Percentiles rank a stretch among this genome's conserved stretches.
phyloP scores from a whole-genome alignment of 2,113 vertebrate genomes.

The Nicator chloris region DNA sequence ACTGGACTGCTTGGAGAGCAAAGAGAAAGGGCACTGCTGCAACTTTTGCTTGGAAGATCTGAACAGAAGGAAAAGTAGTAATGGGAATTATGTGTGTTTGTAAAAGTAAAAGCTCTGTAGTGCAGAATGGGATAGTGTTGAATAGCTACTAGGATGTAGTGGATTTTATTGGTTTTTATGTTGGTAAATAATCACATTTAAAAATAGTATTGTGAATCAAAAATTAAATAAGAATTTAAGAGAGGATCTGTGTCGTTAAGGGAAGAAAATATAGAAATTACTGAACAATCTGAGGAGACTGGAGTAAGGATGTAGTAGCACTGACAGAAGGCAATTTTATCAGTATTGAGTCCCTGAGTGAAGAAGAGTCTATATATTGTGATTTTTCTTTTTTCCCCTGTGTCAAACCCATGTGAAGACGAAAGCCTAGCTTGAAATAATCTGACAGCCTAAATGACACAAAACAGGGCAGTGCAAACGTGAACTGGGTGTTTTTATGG shows the following conservation, averaged over 20 bases:
- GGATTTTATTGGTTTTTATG: neutral
- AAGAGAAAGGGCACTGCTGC: neutral
- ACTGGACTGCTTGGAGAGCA: neutral
- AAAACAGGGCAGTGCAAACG: neutral
- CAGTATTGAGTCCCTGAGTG: neutral
- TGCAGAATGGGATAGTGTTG: neutral
- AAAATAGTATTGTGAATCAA: neutral
- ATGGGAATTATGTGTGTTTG: neutral
- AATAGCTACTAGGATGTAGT: neutral
- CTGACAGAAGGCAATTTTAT: neutral
- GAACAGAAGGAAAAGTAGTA: neutral
- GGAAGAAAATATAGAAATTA: neutral
- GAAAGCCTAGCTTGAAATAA: neutral
- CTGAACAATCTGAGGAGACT: neutral
- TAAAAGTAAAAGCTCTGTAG: neutral
- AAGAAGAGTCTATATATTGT: neutral
- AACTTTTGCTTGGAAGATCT: neutral
- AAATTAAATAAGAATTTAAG: neutral
- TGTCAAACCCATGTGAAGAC: neutral
- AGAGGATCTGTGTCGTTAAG: neutral
- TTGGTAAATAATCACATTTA: neutral
- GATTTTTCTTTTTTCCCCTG: accelerated
- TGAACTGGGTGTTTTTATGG: neutral
- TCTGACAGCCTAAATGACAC: neutral
- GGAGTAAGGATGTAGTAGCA: neutral